Evolutionary conservation across 2,113 vertebrate species (phyloP).

Genomic region (Donacobius atricapilla): DNA sequence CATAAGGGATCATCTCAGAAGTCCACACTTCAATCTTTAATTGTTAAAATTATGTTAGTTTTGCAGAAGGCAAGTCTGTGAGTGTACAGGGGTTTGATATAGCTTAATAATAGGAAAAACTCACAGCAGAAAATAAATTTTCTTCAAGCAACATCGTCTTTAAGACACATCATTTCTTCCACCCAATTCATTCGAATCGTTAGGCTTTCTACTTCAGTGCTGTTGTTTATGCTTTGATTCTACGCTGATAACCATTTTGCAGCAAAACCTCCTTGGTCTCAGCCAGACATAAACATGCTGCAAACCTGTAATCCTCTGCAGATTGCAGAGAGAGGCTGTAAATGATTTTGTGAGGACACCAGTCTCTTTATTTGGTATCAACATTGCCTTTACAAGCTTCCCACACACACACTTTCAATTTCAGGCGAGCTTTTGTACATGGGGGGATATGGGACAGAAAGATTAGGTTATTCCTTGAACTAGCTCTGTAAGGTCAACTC

Average conservation of each 20-base stretch:
- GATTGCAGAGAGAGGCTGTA: conserved; percentile 54
- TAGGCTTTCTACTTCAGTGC: neutral
- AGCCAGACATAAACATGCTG: conserved; percentile 35
- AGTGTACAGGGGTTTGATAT: neutral
- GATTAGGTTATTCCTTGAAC: conserved; percentile 68
- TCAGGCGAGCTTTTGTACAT: conserved; percentile 62
- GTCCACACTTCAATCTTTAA: conserved; percentile 59
- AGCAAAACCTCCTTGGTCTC: conserved; percentile 30
- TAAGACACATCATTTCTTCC: neutral
- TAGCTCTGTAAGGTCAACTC: conserved; percentile 62
- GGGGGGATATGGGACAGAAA: conserved; percentile 57
- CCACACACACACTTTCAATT: neutral
- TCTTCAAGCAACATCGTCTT: conserved; percentile 32
- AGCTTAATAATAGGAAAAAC: conserved; percentile 23
- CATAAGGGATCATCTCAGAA: conserved; percentile 70
- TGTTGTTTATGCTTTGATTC: conserved; percentile 46
- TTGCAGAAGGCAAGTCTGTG: conserved; percentile 21
- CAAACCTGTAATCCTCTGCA: conserved; percentile 57
- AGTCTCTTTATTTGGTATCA: conserved; percentile 42
- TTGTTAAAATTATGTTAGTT: conserved; percentile 62
- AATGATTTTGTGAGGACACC: conserved; percentile 46
- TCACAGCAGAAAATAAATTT: neutral
- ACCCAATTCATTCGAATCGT: conserved; percentile 18
- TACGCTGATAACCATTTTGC: neutral
- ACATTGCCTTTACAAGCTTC: conserved; percentile 22